Evolutionary conservation across 2,113 vertebrate genomes (phyloP).

Genomic region (Donacobius atricapilla): DNA sequence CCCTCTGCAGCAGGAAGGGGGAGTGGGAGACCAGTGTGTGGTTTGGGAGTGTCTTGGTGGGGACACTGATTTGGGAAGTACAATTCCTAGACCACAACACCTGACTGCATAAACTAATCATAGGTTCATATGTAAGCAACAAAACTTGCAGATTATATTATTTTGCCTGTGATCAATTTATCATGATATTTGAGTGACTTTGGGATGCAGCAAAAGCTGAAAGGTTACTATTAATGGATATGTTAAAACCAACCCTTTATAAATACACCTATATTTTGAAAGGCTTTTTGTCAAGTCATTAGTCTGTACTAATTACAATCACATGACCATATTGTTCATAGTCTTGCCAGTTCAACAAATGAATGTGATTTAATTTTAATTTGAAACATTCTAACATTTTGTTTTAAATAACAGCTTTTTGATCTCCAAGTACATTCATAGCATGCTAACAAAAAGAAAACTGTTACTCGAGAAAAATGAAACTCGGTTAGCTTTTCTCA

Average conservation of each 20-base stretch:
- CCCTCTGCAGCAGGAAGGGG: background rate
- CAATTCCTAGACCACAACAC: background rate
- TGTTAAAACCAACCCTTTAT: background rate
- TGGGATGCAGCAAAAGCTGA: background rate
- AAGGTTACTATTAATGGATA: background rate
- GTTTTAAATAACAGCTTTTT: slow-evolving; percentile 47
- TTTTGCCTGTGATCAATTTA: background rate
- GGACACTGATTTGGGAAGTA: background rate
- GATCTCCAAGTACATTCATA: slow-evolving; percentile 14
- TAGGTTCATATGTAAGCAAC: background rate
- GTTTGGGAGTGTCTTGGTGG: background rate
- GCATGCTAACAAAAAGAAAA: slow-evolving; percentile 47
- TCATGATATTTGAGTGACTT: background rate
- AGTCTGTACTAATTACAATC: background rate
- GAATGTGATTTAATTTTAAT: slow-evolving; percentile 16
- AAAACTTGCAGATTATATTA: background rate
- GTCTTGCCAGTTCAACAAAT: background rate
- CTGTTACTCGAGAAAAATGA: slow-evolving; percentile 34
- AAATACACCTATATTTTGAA: background rate
- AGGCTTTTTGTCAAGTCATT: background rate
- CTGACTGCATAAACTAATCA: background rate
- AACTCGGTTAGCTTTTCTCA: background rate
- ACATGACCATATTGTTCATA: background rate
- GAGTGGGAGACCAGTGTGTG: background rate
- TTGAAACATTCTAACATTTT: slow-evolving; percentile 14